Conservation (phyloP, 2,888 invertebrate genomes). For the Caenorhabditis doughertyi region DNA sequence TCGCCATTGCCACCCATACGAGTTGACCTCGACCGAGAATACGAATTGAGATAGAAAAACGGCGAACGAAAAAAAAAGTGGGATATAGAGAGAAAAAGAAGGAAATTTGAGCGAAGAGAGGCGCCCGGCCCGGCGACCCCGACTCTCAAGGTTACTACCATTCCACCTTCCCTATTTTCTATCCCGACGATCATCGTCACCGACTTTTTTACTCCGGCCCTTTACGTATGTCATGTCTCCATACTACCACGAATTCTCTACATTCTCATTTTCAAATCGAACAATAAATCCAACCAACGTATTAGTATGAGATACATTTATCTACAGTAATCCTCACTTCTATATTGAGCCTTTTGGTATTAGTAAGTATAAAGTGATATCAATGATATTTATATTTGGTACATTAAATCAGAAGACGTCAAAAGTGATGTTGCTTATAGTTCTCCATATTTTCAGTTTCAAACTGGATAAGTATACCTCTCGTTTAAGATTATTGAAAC, state of each 20-base stretch:
- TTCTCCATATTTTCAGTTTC: too few relatives aligned
- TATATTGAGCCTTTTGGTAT: not conserved
- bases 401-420: not conserved
- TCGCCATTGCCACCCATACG: slow-evolving; percentile 54
- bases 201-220: slow-evolving; percentile 24
- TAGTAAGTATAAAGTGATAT: not conserved
- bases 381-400: not conserved
- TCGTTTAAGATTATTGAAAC: too few relatives aligned
- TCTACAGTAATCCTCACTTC: slow-evolving; percentile 4
- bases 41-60: slow-evolving; percentile 55
- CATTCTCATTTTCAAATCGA: slow-evolving; percentile 13
- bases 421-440: too few relatives aligned
- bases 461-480: too few relatives aligned
- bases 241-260: not conserved
- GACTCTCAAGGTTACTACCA: slow-evolving; percentile 54
- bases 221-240: slow-evolving; percentile 12
- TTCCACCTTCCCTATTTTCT: slow-evolving; percentile 22
- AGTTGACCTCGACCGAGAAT: slow-evolving; percentile 67
- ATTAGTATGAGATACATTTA: not conserved
- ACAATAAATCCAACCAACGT: slow-evolving; percentile 5
- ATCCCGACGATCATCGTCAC: slow-evolving; percentile 33
- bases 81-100: not conserved
- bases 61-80: slow-evolving; percentile 24
- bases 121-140: slow-evolving; percentile 35
- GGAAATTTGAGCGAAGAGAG: slow-evolving; percentile 38